Evolutionary conservation across 2,797 vertebrate species (phyloP).

Genomic region (Chaunax sp.): DNA sequence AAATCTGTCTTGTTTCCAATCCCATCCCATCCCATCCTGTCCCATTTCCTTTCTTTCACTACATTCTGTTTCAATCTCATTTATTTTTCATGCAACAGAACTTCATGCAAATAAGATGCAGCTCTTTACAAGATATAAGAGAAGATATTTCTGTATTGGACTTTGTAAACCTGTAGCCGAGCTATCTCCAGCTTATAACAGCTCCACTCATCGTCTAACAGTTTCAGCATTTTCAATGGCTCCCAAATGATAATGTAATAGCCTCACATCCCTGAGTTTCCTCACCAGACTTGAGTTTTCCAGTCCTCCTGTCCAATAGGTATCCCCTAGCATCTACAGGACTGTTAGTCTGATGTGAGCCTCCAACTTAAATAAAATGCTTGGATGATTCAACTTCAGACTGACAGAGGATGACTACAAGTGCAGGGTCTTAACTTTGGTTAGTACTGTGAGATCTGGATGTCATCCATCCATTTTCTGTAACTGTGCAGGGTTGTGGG

Average conservation of each 20-base stretch:
- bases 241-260: slow-evolving; percentile 28
- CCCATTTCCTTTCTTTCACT: not conserved
- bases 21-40: not conserved
- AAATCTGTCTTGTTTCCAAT: not conserved
- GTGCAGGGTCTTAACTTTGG: too few relatives aligned
- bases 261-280: not conserved
- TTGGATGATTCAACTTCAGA: slow-evolving; percentile 1
- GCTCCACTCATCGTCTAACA: not conserved
- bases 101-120: not conserved
- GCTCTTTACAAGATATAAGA: not conserved
- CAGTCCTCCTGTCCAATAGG: slow-evolving; percentile 8
- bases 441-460: too few relatives aligned
- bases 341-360: slow-evolving; percentile 1
- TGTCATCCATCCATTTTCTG: too few relatives aligned
- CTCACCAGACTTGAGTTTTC: slow-evolving; percentile 6
- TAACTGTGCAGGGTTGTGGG: too few relatives aligned
- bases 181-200: not conserved
- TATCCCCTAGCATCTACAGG: slow-evolving; percentile 4
- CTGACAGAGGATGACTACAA: not conserved
- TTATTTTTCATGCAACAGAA: too few relatives aligned
- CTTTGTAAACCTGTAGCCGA: not conserved
- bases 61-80: not conserved
- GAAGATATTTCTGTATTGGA: not conserved
- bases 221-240: slow-evolving; percentile 1
- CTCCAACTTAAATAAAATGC: slow-evolving; percentile 11